These are phyloP conservation scores for Troides oblongomaculatus DNA, from an alignment of 2,888 invertebrate genomes.

Conservation along the genomic window DNA sequence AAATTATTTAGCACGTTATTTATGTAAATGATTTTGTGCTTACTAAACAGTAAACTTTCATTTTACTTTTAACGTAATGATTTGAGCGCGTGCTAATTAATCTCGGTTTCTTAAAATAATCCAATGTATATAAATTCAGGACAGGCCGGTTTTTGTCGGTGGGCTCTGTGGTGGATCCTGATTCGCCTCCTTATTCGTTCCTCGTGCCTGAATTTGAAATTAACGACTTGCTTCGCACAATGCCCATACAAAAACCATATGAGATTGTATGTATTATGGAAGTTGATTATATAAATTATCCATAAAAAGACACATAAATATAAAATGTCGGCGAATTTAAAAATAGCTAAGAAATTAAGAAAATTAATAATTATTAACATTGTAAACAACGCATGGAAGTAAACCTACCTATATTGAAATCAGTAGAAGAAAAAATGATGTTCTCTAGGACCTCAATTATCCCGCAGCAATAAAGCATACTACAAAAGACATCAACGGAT, in stretches of 20 bases:
- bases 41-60: slow-evolving; percentile 21
- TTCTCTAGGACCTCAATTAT: slow-evolving; percentile 45
- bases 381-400: neutral
- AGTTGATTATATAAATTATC: too few relatives aligned
- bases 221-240: slow-evolving; percentile 45
- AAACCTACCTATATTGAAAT: neutral
- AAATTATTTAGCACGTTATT: neutral
- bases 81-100: slow-evolving; percentile 2
- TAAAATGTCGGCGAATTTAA: neutral
- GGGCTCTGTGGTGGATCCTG: slow-evolving; percentile 56
- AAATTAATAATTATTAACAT: neutral
- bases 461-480: slow-evolving; percentile 46
- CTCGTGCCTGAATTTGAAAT: slow-evolving; percentile 57
- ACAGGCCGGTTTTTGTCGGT: slow-evolving; percentile 52
- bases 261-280: neutral
- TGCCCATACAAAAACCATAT: neutral
- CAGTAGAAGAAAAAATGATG: neutral
- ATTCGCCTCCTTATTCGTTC: slow-evolving; percentile 54
- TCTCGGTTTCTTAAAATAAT: slow-evolving; percentile 6
- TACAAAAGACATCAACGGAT: slow-evolving; percentile 76
- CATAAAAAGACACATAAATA: neutral
- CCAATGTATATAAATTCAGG: slow-evolving; percentile 47
- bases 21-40: neutral
- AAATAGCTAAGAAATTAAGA: neutral
- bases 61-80: slow-evolving; percentile 10